These are phyloP conservation scores for Alviniconcha marisindica DNA, from an alignment of 1,140 invertebrate species.

Conservation along the genomic window DNA sequence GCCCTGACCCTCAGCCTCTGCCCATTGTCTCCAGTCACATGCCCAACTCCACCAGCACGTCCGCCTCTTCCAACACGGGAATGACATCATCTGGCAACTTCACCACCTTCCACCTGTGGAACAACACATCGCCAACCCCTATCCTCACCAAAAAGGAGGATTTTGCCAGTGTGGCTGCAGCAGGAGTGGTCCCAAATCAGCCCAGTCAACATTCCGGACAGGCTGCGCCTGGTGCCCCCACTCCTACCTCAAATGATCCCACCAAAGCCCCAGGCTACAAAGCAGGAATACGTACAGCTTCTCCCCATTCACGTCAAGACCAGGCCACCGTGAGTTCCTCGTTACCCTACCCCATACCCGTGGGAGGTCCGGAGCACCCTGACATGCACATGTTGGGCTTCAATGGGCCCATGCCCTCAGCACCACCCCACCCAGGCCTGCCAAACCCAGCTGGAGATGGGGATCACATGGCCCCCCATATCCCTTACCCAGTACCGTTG, in stretches of 20 bases:
- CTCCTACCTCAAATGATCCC: conserved; percentile 76
- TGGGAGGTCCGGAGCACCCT: conserved; percentile 35
- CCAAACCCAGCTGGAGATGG: conserved; percentile 19
- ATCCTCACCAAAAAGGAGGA: conserved; percentile 83
- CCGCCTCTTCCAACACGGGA: conserved; percentile 24
- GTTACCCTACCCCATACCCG: conserved; percentile 43
- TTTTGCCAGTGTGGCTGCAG: conserved; percentile 85
- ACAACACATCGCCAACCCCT: conserved; percentile 81
- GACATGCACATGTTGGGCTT: conserved; percentile 88
- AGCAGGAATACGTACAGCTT: conserved; percentile 54
- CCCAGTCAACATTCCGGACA: conserved; percentile 59
- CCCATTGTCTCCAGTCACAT: conserved; percentile 64
- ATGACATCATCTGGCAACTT: conserved; percentile 79
- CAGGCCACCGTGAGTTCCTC: conserved; percentile 37
- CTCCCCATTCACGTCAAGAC: conserved; percentile 52
- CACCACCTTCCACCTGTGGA: conserved; percentile 84
- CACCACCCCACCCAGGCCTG: not conserved
- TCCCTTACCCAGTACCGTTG: not conserved
- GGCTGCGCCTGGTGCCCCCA: conserved; percentile 75
- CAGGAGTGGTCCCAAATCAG: conserved; percentile 76
- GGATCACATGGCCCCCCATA: conserved; percentile 5
- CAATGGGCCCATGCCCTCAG: conserved; percentile 80
- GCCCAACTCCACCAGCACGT: conserved; percentile 39
- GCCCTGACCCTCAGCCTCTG: conserved; percentile 61
- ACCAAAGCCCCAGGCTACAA: conserved; percentile 73